These are phyloP conservation scores for Lerema accius DNA, from an alignment of 1,140 invertebrate species.

Conservation along the genomic window DNA sequence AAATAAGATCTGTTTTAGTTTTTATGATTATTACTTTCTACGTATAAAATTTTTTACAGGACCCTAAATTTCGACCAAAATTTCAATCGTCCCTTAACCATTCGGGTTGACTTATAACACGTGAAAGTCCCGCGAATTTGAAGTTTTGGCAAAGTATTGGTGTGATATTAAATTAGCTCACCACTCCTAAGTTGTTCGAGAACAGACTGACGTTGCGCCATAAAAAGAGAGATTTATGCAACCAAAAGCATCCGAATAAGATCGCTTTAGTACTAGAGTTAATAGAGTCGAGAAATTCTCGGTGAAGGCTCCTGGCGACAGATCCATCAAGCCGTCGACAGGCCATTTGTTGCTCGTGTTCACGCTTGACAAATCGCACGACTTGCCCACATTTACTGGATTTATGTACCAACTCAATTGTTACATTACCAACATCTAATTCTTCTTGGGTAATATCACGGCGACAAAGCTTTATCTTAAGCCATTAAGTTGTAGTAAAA, in stretches of 20 bases:
- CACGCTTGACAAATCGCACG: slow-evolving; percentile 68
- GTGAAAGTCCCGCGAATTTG: too few species aligned
- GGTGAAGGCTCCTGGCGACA: slow-evolving; percentile 71
- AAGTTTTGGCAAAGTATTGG: not conserved
- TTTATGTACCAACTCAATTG: slow-evolving; percentile 66
- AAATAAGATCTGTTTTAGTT: too few species aligned
- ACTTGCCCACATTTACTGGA: slow-evolving; percentile 61
- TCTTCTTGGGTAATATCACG: slow-evolving; percentile 5
- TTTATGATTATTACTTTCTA: too few species aligned
- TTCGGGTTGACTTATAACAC: too few species aligned
- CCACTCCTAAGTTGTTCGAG: not conserved
- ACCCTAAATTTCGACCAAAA: too few species aligned
- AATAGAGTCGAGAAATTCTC: slow-evolving; percentile 45
- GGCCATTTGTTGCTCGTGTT: slow-evolving; percentile 76
- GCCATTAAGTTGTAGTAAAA: too few species aligned
- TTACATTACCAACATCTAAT: slow-evolving; percentile 54
- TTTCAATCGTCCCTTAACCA: too few species aligned
- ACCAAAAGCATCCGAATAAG: slow-evolving; percentile 16
- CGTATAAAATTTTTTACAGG: too few species aligned
- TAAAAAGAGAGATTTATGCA: slow-evolving; percentile 1
- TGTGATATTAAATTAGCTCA: not conserved
- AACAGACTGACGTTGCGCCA: not conserved
- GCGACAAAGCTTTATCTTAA: too few species aligned
- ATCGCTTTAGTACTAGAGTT: slow-evolving; percentile 8
- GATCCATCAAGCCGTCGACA: slow-evolving; percentile 77